phyloP scores from a whole-genome alignment of 2,113 vertebrate species.

The Desmodus rotundus region DNA sequence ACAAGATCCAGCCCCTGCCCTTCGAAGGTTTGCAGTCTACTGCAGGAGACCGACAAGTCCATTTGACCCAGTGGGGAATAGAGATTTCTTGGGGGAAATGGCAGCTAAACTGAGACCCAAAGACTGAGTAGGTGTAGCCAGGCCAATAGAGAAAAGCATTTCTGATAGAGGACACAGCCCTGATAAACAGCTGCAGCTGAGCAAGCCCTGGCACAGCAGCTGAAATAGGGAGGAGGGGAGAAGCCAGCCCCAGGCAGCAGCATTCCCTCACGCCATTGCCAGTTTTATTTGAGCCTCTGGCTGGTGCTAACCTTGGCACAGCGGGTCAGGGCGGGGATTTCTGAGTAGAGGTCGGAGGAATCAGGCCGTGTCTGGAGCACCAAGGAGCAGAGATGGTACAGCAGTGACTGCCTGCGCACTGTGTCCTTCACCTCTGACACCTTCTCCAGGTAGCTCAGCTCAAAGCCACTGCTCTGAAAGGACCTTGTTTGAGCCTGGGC shows the following conservation, averaged over 20 bases:
- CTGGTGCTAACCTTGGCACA: constrained; percentile 89
- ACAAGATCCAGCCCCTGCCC: neutral
- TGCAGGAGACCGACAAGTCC: neutral
- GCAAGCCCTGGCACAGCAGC: neutral
- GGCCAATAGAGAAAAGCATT: neutral
- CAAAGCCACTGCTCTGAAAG: constrained; percentile 93
- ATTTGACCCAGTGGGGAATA: neutral
- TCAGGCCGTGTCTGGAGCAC: constrained; percentile 91
- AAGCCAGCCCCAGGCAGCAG: neutral
- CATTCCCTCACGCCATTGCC: rapidly evolving
- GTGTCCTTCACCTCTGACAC: constrained; percentile 98
- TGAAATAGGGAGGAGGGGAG: neutral
- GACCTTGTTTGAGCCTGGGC: constrained; percentile 25
- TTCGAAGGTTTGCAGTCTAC: neutral
- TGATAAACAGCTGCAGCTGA: neutral
- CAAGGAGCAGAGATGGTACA: constrained; percentile 91
- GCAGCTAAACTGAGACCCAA: neutral
- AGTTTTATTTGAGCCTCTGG: neutral
- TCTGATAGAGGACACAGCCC: neutral
- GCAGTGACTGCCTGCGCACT: constrained; percentile 92
- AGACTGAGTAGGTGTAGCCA: neutral
- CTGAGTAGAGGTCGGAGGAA: constrained; percentile 93
- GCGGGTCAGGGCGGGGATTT: constrained; percentile 91
- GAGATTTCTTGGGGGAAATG: neutral
- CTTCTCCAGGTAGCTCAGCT: constrained; percentile 96